Evolutionary conservation across 2,113 vertebrate species (phyloP), one percentile per base, ranked within the genome.

Genomic region (Polyodon spathula): DNA sequence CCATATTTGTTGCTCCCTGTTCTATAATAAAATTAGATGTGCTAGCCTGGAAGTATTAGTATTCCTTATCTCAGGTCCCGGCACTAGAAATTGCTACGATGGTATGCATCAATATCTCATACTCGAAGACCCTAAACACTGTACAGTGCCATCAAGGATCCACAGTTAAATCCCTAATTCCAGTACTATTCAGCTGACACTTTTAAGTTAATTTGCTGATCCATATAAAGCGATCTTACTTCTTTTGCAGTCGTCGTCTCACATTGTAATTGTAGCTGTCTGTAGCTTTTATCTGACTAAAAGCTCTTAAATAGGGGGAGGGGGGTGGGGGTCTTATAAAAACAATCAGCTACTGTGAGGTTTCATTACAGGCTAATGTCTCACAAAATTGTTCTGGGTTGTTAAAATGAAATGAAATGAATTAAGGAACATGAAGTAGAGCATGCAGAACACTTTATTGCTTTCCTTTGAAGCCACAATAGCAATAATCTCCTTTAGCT

Each of bases 391-490:
- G 76, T 90, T 88, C 73, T 75, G 80, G 75, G 78, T 88, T 83
- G 79, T 86, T 89, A 83, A 87, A 88, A 84, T 80, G 72, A 86
- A 88, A 86, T 85, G 76, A 89, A 83, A 85, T 84, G 73, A 85
- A 86, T 86, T 84, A 84, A 86, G 80, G 73, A 82, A 84, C 79
- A 81, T 73, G 76, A 78, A 85, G 68, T 70, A 76, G 71, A 82
- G 75, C 70, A 79, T 78, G 73, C 71, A 72, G 71, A 78, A 81
- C 77, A 66, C 73, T 81, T 85, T 85, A 83, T 83, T 85, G 77
- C 80, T 81, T 78, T 81, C 76, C 80, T 86, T 80, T 86, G 79
- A 85, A 83, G 76, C 63, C 67, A 71, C 78, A 78, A 78, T 82
- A 73, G 76, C 73, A 75, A 62, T 76, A 74, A 71, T 82, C 70